Evolutionary conservation across 2,113 vertebrate species (phyloP).

Genomic region (Lepus americanus): DNA sequence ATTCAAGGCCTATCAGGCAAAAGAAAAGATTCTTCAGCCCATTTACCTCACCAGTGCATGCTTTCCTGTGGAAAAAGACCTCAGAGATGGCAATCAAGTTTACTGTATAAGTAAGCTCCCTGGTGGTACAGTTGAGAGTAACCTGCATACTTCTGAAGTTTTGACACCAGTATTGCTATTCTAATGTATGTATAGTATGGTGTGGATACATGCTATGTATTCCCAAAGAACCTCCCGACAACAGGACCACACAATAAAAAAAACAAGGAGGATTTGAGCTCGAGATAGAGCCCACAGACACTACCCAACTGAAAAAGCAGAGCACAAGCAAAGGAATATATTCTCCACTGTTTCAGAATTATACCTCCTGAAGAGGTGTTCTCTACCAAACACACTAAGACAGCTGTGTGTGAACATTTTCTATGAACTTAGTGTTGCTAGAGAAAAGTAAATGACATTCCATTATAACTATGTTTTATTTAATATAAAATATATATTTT

Average conservation of each 20-base stretch:
- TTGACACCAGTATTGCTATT: neutral
- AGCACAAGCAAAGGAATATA: neutral
- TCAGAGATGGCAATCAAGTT: neutral
- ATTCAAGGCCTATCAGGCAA: neutral
- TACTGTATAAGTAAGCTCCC: neutral
- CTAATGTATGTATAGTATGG: neutral
- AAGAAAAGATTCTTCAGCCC: neutral
- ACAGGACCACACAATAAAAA: neutral
- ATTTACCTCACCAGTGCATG: neutral
- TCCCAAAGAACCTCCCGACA: neutral
- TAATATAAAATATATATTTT: conserved; percentile 2
- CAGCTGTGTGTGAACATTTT: neutral
- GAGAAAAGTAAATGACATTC: neutral
- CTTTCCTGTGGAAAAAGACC: neutral
- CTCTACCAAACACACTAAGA: neutral
- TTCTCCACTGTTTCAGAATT: conserved; percentile 15
- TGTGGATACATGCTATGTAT: neutral
- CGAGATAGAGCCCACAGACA: neutral
- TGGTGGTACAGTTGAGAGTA: neutral
- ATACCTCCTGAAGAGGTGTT: neutral
- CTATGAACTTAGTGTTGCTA: conserved; percentile 17
- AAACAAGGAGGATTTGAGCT: neutral
- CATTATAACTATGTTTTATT: conserved; percentile 48
- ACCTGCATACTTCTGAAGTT: neutral
- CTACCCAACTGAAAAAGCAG: neutral